Base-by-base conservation (phyloP, 1,140 invertebrate genomes). In the Bacillus rossius region DNA sequence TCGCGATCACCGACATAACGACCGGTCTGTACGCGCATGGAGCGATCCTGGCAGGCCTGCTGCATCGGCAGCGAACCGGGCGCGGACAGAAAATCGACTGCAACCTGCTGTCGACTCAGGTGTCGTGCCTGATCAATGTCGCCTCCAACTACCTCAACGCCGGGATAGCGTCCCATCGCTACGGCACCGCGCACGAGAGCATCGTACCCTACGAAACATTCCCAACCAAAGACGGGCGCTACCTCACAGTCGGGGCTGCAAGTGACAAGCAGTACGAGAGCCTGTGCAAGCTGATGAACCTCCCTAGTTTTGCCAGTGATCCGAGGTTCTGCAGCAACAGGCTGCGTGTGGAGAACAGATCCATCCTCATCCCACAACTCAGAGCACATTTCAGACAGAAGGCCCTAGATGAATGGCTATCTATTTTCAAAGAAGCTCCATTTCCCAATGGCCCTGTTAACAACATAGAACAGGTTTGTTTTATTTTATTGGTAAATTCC, bases 201-300 rank as follows among this genome's bases (percentile, higher is more conserved):
- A 89, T 99, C 63, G 95, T 98, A 0, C 96, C 96, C 0, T 98
- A 98, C 70, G 87, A 97, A 80, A 80, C 85, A 25, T 96, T 95
- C 68, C 74, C 79, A 67, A 94, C 92, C 0, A 81, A 81, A 68
- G 84, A 93, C 76, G 88, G 91, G 13, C 70, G 72, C 34, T 88
- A 88, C 68, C 80, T 96, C 17, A 90, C 93, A 1, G 76, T 97
- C 20, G 92, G 93, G 3, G 81, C 89, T 43, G 92, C 90, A 0
- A 92, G 86, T 29, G 83, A 93, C 75, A 66, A 73, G 1, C 91
- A 94, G 69, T 96, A 92, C 74, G 60, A 69, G 42, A 81, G 83
- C 51, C 76, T 94, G 8, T 86, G 89, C 67, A 71, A 81, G 63
- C 72, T 76, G 53, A 74, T 97, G 7, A 69, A 81, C 14, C 71